A percentile compares a stretch with the other conserved stretches of the same genome.
phyloP scores from a whole-genome alignment of 2,888 invertebrate genomes.

The Dysmachus trigonus region DNA sequence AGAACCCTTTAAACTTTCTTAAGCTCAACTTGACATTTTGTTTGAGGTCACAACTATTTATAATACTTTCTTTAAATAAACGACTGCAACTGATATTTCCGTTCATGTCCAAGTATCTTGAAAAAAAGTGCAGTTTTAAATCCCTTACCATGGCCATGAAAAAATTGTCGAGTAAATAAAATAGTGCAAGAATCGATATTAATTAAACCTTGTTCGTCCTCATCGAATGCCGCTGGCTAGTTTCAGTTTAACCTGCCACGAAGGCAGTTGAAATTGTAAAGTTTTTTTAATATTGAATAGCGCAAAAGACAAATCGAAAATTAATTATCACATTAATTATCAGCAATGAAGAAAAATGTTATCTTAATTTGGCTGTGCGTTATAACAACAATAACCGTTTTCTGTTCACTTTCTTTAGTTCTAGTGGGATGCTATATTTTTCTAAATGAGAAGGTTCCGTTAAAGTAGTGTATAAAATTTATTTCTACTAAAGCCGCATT shows the following conservation, averaged over 20 bases:
- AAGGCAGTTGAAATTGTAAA: background rate
- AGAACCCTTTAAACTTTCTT: too few relatives aligned
- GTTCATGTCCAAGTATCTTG: background rate
- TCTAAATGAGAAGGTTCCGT: background rate
- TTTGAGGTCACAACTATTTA: too few relatives aligned
- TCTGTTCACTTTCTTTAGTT: background rate
- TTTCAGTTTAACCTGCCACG: background rate
- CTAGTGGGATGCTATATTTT: background rate
- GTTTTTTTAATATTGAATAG: background rate
- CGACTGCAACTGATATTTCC: too few relatives aligned
- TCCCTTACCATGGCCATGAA: background rate
- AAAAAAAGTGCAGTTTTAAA: background rate
- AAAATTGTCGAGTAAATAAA: background rate
- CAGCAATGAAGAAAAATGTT: background rate
- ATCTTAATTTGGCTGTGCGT: background rate
- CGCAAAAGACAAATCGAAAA: background rate
- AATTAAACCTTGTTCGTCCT: background rate
- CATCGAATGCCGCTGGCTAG: background rate
- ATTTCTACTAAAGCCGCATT: background rate
- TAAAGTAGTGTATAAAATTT: background rate
- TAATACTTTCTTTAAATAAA: too few relatives aligned
- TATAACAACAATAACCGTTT: background rate
- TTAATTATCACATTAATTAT: background rate
- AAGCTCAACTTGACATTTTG: too few relatives aligned
- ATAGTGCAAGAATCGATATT: background rate